Evolutionary conservation across 2,113 vertebrate species (phyloP).

Genomic region (Catharus fuscescens): DNA sequence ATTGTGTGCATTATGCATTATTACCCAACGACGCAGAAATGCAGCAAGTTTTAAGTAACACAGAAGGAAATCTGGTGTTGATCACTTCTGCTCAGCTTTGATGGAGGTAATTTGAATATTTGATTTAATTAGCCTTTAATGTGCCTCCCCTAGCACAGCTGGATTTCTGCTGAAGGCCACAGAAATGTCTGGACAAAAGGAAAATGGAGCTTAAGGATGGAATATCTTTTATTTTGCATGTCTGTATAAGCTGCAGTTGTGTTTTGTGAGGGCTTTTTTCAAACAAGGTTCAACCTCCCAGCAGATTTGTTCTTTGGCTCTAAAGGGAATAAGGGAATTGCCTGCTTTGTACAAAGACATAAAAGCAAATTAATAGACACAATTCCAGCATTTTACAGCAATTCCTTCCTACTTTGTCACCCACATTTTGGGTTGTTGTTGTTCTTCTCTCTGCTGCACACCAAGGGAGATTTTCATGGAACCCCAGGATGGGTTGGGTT

Average conservation of each 20-base stretch:
- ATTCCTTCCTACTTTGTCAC: neutral
- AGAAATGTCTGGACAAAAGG: slow-evolving; percentile 18
- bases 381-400: neutral
- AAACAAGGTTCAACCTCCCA: neutral
- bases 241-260: neutral
- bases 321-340: neutral
- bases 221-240: neutral
- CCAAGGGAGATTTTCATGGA: neutral
- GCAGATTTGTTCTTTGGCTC: neutral
- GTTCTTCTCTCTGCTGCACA: neutral
- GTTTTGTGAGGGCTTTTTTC: neutral
- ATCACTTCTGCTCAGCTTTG: neutral
- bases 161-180: neutral
- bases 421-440: neutral
- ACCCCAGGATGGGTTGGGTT: neutral
- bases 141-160: neutral
- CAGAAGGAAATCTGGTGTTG: slow-evolving; percentile 16
- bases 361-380: neutral
- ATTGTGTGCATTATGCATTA: neutral
- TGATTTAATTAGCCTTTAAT: neutral
- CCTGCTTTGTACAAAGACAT: neutral
- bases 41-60: neutral
- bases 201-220: neutral
- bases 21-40: neutral
- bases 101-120: neutral